phyloP scores from a whole-genome alignment of 2,113 vertebrate genomes.

The Ramphastos sulfuratus region DNA sequence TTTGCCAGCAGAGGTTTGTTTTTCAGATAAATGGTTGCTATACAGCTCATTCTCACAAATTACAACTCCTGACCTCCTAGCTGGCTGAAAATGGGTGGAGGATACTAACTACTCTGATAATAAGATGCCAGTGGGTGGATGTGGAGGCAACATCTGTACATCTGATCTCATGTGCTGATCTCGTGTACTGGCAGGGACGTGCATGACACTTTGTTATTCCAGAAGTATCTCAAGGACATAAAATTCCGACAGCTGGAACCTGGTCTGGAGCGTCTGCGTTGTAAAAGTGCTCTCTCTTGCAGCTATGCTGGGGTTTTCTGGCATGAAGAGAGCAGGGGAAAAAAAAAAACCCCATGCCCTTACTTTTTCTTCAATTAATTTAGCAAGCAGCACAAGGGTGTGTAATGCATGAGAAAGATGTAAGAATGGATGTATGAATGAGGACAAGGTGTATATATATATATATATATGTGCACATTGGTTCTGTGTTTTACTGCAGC shows the following conservation, averaged over 20 bases:
- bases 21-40: slow-evolving; percentile 65
- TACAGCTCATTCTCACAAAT: slow-evolving; percentile 65
- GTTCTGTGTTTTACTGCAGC: not conserved
- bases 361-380: not conserved
- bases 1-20: slow-evolving; percentile 60
- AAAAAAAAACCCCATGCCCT: not conserved
- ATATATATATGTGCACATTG: rapidly evolving
- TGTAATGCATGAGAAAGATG: not conserved
- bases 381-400: not conserved
- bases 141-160: slow-evolving; percentile 64
- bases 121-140: slow-evolving; percentile 70
- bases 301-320: slow-evolving; percentile 29
- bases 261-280: slow-evolving; percentile 28
- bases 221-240: slow-evolving; percentile 65
- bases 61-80: slow-evolving; percentile 49
- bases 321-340: not conserved
- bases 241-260: slow-evolving; percentile 70
- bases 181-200: slow-evolving; percentile 62
- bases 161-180: slow-evolving; percentile 73
- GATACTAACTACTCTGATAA: slow-evolving; percentile 51
- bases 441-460: not conserved
- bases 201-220: slow-evolving; percentile 70
- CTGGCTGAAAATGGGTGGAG: slow-evolving; percentile 60
- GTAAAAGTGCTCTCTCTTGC: slow-evolving; percentile 31
- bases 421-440: not conserved